These are phyloP conservation scores for Threskiornis aethiopicus DNA, from an alignment of 2,797 vertebrate genomes.

Conservation along the genomic window DNA sequence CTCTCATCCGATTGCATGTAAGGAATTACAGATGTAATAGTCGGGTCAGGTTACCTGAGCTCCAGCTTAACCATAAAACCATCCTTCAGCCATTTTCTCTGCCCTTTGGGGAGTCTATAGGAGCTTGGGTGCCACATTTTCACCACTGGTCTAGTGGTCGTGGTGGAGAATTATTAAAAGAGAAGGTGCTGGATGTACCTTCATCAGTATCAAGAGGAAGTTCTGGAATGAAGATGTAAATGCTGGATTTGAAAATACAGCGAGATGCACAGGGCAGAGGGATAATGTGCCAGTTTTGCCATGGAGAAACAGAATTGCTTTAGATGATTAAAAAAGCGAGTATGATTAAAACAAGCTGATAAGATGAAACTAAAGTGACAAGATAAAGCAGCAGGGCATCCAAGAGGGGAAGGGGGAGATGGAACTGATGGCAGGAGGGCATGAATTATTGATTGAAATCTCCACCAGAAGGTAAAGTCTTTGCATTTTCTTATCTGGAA, in stretches of 20 bases:
- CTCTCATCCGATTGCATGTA: background rate
- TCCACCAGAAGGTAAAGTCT: background rate
- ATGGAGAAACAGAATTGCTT: background rate
- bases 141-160: background rate
- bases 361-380: conserved; percentile 13
- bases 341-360: conserved; percentile 24
- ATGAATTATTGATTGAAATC: conserved; percentile 37
- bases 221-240: background rate
- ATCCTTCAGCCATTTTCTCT: background rate
- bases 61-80: background rate
- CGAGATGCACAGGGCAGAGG: background rate
- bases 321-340: background rate
- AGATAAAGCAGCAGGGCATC: conserved; percentile 23
- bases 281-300: background rate
- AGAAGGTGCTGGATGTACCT: background rate
- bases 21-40: background rate
- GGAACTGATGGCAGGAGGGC: background rate
- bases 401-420: background rate
- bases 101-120: background rate
- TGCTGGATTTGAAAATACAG: background rate
- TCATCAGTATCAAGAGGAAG: background rate
- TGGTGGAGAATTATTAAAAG: background rate
- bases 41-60: background rate
- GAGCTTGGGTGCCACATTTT: background rate
- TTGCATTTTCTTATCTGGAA: conserved; percentile 25